phyloP scores from a whole-genome alignment of 1,140 invertebrate species.

The Drosophila baimaii region DNA sequence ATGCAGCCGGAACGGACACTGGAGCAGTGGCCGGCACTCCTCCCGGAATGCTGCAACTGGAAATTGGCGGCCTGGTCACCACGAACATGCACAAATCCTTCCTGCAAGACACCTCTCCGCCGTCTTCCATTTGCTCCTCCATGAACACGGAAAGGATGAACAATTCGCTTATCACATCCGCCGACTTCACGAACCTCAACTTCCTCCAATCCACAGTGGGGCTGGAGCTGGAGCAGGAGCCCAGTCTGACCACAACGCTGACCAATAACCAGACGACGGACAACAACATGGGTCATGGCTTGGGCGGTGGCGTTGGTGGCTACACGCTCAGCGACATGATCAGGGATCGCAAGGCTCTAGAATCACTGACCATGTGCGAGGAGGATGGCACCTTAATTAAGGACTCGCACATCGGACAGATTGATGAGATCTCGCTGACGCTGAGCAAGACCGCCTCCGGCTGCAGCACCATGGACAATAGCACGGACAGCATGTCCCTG shows the following conservation, averaged over 20 bases:
- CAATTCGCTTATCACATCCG: constrained; percentile 81
- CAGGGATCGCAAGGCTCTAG: constrained; percentile 73
- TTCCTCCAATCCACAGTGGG: constrained; percentile 77
- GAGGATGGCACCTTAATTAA: constrained; percentile 81
- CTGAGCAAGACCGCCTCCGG: constrained; percentile 78
- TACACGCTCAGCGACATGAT: constrained; percentile 80
- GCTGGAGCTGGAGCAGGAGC: constrained; percentile 60
- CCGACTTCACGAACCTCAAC: constrained; percentile 80
- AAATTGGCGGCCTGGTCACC: constrained; percentile 79
- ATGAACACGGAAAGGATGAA: constrained; percentile 80
- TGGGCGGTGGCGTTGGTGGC: constrained; percentile 32
- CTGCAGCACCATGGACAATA: constrained; percentile 82
- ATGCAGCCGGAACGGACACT: constrained; percentile 35
- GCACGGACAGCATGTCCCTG: constrained; percentile 75
- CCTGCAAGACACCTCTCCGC: constrained; percentile 81
- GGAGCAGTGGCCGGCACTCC: constrained; percentile 7
- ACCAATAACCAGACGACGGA: constrained; percentile 41
- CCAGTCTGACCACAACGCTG: constrained; percentile 55
- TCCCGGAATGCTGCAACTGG: constrained; percentile 64
- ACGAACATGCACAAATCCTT: constrained; percentile 81
- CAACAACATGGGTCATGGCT: constrained; percentile 30
- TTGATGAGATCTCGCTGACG: constrained; percentile 78
- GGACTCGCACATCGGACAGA: constrained; percentile 81
- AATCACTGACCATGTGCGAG: constrained; percentile 75
- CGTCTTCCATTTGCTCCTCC: constrained; percentile 79